Percentiles rank a stretch among this genome's conserved stretches.
Evolutionary conservation across 2,888 invertebrate species (phyloP).

Genomic region (Ditula angustiorana): DNA sequence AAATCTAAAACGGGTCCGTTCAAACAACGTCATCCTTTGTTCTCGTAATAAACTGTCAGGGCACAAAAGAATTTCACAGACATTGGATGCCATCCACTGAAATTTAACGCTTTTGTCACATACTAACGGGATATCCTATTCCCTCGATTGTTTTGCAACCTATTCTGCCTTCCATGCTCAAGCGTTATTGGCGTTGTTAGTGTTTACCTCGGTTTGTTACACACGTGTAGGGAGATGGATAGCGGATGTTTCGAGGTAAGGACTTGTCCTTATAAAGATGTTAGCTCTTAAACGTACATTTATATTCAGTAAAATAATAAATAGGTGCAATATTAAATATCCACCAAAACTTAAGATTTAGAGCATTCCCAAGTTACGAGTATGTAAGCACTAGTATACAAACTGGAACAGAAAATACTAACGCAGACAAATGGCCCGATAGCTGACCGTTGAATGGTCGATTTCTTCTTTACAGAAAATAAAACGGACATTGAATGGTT

Average conservation of each 20-base stretch:
- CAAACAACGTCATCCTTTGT: constrained; percentile 75
- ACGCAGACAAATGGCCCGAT: constrained; percentile 11
- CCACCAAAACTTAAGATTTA: too few relatives aligned
- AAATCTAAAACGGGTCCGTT: constrained; percentile 74
- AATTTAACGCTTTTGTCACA: constrained; percentile 66
- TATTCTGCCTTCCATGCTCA: constrained; percentile 47
- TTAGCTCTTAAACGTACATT: background rate
- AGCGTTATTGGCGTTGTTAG: constrained; percentile 4
- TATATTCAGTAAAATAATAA: too few relatives aligned
- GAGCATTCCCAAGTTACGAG: too few relatives aligned
- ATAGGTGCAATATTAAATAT: too few relatives aligned
- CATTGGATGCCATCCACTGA: constrained; percentile 68
- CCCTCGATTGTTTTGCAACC: constrained; percentile 27
- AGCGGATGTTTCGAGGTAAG: background rate
- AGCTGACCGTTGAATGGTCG: constrained; percentile 21
- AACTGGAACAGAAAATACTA: constrained; percentile 7
- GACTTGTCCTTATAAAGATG: background rate
- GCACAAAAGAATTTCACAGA: constrained; percentile 75
- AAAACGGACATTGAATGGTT: constrained; percentile 40
- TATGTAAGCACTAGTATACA: too few relatives aligned
- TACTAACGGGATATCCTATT: constrained; percentile 50
- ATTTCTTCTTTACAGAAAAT: constrained; percentile 39
- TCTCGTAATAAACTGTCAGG: constrained; percentile 78
- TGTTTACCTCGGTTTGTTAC: background rate
- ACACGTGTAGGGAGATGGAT: background rate